Evolutionary conservation across 2,113 vertebrate species (phyloP), one percentile per base, ranked within the genome.

Genomic region (Porphyrio hochstetteri): DNA sequence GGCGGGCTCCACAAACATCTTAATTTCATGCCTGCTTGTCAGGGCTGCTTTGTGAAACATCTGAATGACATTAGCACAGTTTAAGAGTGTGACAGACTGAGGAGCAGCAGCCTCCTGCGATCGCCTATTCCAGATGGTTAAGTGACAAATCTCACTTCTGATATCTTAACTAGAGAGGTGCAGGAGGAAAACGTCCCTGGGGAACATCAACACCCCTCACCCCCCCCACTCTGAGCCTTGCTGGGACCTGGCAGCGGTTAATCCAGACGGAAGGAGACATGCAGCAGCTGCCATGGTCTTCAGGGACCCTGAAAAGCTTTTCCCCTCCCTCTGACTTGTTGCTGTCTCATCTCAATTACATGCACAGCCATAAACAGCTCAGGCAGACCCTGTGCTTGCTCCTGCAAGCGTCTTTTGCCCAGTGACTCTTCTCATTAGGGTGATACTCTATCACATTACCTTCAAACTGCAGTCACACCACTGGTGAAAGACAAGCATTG

Each of bases 11-110:
- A 93, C 93, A 94, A 96, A 97, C 93, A 90, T 97, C 97, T 97
- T 96, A 94, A 97, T 97, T 97, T 97, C 94, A 97, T 95, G 95
- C 94, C 89, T 84, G 38, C 84, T 94, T 97, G 95, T 97, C 91
- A 71, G 86, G 86, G 90, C 85, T 97, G 92, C 88, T 97, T 95
- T 95, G 95, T 91, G 96, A 96, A 97, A 97, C 95, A 91, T 95
- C 94, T 96, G 95, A 97, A 97, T 96, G 96, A 92, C 95, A 96
- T 97, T 96, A 97, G 87, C 82, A 88, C 92, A 69, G 88, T 97
- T 97, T 96, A 90, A 83, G 87, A 93, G 68, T 94, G 92, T 96
- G 96, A 97, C 96, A 96, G 94, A 92, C 95, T 96, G 93, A 96
- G 87, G 91, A 97, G 77, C 88, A 84, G 94, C 97, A 95, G 93